Evolutionary conservation across 2,888 invertebrate species (phyloP).

Genomic region (Synergus gifuensis): DNA sequence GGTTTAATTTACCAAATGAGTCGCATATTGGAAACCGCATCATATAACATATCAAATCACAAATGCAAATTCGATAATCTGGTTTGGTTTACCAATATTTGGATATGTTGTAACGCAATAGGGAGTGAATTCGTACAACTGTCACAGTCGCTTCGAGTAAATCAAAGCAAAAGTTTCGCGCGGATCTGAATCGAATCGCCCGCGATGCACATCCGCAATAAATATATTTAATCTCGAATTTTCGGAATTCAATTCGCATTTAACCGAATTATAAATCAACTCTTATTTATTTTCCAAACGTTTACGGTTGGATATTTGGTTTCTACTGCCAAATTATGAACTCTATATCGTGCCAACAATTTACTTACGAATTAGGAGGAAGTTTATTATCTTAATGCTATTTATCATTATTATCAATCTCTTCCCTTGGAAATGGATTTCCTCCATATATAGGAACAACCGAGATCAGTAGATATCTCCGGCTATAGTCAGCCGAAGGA

Average conservation of each 20-base stretch:
- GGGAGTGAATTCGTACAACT: conserved; percentile 28
- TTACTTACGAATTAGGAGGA: not conserved
- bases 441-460: too few species aligned
- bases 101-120: conserved; percentile 25
- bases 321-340: conserved; percentile 13
- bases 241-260: conserved; percentile 21
- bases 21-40: conserved; percentile 15
- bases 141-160: conserved; percentile 21
- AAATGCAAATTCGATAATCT: conserved; percentile 31
- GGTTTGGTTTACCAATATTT: conserved; percentile 35
- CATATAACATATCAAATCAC: conserved; percentile 35
- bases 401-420: not conserved
- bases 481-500: too few species aligned
- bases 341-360: not conserved
- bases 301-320: conserved; percentile 14
- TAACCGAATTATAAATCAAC: conserved; percentile 29
- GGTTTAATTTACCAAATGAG: not conserved
- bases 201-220: conserved; percentile 1
- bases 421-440: not conserved
- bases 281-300: conserved; percentile 5
- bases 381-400: too few species aligned
- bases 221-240: conserved; percentile 36
- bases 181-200: conserved; percentile 22
- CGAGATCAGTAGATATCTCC: too few species aligned
- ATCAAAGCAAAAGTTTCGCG: conserved; percentile 33